These are phyloP conservation scores for Alviniconcha marisindica DNA, from an alignment of 1,140 invertebrate genomes.

Conservation along the genomic window DNA sequence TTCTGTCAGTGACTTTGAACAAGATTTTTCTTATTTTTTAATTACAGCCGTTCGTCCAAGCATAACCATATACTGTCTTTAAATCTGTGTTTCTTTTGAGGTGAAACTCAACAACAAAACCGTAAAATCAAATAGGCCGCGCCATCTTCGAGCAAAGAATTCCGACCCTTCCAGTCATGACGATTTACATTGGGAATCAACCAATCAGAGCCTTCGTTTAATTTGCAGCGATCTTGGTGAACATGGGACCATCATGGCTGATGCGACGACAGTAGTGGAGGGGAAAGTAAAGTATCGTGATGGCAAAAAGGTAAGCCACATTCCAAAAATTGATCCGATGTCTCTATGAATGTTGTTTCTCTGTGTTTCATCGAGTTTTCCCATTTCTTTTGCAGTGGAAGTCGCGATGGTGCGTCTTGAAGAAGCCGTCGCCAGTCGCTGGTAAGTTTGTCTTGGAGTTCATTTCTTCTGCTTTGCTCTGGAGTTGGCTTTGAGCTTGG, in stretches of 20 bases:
- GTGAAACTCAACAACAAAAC: neutral
- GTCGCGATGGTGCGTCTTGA: constrained; percentile 85
- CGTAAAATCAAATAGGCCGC: constrained; percentile 7
- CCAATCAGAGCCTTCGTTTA: constrained; percentile 50
- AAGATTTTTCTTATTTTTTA: too few species aligned
- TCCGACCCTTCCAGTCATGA: constrained; percentile 21
- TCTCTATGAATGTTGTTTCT: neutral
- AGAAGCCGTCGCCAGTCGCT: constrained; percentile 88
- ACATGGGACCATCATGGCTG: constrained; percentile 80
- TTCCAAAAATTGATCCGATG: neutral
- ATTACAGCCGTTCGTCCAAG: too few species aligned
- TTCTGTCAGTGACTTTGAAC: too few species aligned
- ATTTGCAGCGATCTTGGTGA: constrained; percentile 49
- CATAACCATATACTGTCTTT: too few species aligned
- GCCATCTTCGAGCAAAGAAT: constrained; percentile 9
- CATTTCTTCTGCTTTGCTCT: neutral
- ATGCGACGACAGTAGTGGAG: constrained; percentile 89
- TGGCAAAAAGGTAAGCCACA: constrained; percentile 87
- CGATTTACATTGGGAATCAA: constrained; percentile 32
- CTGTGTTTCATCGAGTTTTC: neutral
- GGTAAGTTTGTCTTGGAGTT: constrained; percentile 77
- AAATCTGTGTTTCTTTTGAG: too few species aligned
- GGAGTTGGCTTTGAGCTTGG: too few species aligned
- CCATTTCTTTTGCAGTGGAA: constrained; percentile 85
- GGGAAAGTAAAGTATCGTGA: constrained; percentile 92